phyloP scores from a whole-genome alignment of 2,888 invertebrate species.

The Zootermopsis nevadensis region DNA sequence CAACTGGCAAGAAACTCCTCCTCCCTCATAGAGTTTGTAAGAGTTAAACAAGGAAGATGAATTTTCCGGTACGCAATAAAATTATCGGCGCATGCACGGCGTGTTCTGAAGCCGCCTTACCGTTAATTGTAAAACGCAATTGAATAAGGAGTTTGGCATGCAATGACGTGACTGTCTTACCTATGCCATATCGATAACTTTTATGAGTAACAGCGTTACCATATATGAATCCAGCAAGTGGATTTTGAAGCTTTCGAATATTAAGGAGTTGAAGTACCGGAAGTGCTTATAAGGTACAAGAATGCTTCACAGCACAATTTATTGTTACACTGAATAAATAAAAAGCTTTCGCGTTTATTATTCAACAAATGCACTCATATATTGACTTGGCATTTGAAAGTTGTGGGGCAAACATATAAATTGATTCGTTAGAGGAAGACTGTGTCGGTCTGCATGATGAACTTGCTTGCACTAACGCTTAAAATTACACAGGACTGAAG shows the following conservation, averaged over 20 bases:
- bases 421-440: neutral
- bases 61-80: neutral
- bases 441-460: neutral
- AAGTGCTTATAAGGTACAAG: neutral
- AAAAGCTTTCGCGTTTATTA: neutral
- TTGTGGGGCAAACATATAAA: neutral
- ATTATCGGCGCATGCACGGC: neutral
- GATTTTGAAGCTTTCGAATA: slow-evolving; percentile 22
- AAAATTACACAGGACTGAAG: too few species aligned
- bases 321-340: neutral
- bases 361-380: neutral
- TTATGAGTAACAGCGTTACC: slow-evolving; percentile 6
- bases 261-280: slow-evolving; percentile 13
- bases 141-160: neutral
- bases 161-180: neutral
- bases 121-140: slow-evolving; percentile 5
- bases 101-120: neutral
- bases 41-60: neutral
- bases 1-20: neutral
- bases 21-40: too few species aligned
- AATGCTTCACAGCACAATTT: neutral
- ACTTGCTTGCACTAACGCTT: too few species aligned
- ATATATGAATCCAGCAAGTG: neutral
- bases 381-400: neutral
- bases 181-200: neutral